These are phyloP conservation scores for Eupithecia tripunctaria DNA, from an alignment of 2,888 invertebrate genomes.

Conservation along the genomic window DNA sequence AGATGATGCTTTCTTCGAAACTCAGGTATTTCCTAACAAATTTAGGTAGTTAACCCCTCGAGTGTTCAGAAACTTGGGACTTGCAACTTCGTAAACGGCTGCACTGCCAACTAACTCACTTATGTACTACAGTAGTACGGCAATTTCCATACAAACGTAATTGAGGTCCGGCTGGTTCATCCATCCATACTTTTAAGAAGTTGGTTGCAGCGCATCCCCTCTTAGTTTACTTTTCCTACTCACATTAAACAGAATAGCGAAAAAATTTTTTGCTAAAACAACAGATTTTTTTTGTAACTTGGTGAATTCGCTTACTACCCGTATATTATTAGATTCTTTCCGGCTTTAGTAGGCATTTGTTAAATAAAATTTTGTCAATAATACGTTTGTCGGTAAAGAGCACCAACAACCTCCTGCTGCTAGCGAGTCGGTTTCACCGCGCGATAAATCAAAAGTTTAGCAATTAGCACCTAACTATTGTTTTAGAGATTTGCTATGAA, in stretches of 20 bases:
- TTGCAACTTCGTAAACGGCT: conserved; percentile 46
- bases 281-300: too few relatives aligned
- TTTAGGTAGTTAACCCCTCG: conserved; percentile 38
- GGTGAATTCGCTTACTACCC: too few relatives aligned
- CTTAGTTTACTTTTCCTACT: too few relatives aligned
- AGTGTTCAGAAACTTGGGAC: conserved; percentile 43
- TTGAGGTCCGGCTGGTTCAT: background rate
- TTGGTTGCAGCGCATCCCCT: background rate
- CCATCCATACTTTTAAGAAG: background rate
- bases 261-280: background rate
- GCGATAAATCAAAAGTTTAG: conserved; percentile 47
- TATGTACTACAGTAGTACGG: conserved; percentile 20
- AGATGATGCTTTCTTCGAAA: conserved; percentile 11
- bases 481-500: conserved; percentile 37
- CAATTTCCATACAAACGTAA: background rate
- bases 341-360: background rate
- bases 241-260: background rate
- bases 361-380: background rate
- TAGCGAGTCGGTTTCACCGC: conserved; percentile 43
- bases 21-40: conserved; percentile 30
- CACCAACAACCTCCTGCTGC: background rate
- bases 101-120: conserved; percentile 45
- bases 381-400: conserved; percentile 2
- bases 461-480: conserved; percentile 47
- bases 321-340: background rate